Evolutionary conservation across 2,888 invertebrate genomes (phyloP).

Genomic region (Branchellion lobata): DNA sequence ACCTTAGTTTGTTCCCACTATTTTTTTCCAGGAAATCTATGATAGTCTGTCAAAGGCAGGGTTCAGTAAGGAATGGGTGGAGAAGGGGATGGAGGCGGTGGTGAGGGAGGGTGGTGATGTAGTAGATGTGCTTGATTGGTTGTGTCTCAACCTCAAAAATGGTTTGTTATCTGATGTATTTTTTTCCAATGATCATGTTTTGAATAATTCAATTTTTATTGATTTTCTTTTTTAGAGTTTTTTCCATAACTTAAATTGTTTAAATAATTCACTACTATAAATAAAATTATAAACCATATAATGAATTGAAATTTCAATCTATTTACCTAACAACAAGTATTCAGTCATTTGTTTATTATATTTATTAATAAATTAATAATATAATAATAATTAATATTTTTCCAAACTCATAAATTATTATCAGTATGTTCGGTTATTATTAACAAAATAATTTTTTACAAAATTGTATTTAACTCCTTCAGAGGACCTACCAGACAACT

Average conservation of each 20-base stretch:
- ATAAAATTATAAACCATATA: too few relatives aligned
- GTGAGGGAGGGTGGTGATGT: constrained; percentile 59
- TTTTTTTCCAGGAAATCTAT: constrained; percentile 57
- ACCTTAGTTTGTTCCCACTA: too few relatives aligned
- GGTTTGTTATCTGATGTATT: constrained; percentile 53
- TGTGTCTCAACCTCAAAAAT: constrained; percentile 59
- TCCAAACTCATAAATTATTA: not conserved
- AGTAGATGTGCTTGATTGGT: constrained; percentile 60
- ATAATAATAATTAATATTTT: not conserved
- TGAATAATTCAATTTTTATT: too few relatives aligned
- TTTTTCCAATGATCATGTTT: too few relatives aligned
- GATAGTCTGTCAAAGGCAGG: constrained; percentile 56
- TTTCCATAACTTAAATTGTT: too few relatives aligned
- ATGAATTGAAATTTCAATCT: too few relatives aligned
- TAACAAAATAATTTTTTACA: too few relatives aligned
- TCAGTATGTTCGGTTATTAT: not conserved
- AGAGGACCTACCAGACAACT: constrained; percentile 59
- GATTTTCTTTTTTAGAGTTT: too few relatives aligned
- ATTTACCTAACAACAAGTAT: too few relatives aligned
- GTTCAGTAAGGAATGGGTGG: constrained; percentile 58
- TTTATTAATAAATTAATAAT: not conserved
- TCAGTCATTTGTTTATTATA: not conserved
- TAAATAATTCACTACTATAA: too few relatives aligned
- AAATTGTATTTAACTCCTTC: constrained; percentile 5
- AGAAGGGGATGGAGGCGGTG: constrained; percentile 57